A percentile compares a stretch with the other conserved stretches of the same genome.
Evolutionary conservation across 2,797 vertebrate species (phyloP).

Genomic region (Muscicapa comitata): DNA sequence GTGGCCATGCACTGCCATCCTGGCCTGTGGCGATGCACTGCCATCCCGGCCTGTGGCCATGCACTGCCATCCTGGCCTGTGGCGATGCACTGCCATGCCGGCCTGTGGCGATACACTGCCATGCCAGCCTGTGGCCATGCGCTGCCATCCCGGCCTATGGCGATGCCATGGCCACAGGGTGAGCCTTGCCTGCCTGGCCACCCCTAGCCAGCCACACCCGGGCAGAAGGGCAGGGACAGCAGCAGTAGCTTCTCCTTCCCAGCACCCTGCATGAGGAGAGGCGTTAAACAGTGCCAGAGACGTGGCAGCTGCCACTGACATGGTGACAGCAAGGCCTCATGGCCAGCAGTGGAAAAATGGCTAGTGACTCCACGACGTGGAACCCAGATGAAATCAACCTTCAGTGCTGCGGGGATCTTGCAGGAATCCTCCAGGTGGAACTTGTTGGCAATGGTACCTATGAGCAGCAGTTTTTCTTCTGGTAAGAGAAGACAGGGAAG

Average conservation of each 20-base stretch:
- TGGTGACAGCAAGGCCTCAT: rapidly evolving
- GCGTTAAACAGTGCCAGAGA: rapidly evolving
- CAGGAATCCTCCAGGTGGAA: neutral
- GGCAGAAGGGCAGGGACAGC: neutral
- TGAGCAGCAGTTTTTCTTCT: neutral
- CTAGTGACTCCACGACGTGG: rapidly evolving
- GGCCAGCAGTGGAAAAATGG: neutral
- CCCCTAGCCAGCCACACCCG: rapidly evolving
- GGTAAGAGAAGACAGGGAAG: neutral
- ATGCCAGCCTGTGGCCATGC: neutral
- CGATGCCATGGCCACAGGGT: rapidly evolving
- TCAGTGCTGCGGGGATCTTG: rapidly evolving
- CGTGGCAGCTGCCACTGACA: rapidly evolving
- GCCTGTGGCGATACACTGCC: too few relatives aligned
- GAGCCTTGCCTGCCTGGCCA: neutral
- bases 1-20: too few relatives aligned
- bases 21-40: neutral
- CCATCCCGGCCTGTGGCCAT: neutral
- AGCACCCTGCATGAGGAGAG: rapidly evolving
- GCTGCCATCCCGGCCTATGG: too few relatives aligned
- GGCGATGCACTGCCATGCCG: too few relatives aligned
- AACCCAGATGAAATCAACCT: neutral
- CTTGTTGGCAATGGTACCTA: neutral
- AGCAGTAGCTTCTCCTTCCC: neutral
- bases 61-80: neutral